Conservation (phyloP, 2,113 vertebrate genomes). For the Bucco capensis region DNA sequence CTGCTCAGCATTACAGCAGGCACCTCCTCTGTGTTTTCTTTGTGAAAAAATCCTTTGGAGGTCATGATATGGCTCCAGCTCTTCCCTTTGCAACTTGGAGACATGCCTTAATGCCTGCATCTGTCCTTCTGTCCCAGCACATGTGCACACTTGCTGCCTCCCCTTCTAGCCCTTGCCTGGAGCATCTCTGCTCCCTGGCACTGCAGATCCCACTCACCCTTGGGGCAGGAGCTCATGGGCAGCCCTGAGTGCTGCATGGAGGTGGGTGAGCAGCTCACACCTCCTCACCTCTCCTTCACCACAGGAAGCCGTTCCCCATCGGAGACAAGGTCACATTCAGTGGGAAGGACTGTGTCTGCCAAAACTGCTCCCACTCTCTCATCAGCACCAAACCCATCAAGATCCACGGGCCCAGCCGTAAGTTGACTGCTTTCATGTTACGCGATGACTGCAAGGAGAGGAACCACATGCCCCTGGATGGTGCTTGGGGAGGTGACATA, state of each 20-base stretch:
- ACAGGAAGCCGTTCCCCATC: slow-evolving; percentile 95
- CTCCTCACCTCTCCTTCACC: not conserved
- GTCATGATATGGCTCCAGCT: not conserved
- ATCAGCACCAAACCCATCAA: slow-evolving; percentile 92
- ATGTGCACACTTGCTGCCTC: accelerated
- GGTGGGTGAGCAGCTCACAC: not conserved
- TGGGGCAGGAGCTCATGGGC: not conserved
- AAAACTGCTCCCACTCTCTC: slow-evolving; percentile 90
- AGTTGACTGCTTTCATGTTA: slow-evolving; percentile 54
- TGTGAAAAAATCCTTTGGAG: not conserved
- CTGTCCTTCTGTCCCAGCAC: not conserved
- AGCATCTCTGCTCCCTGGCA: not conserved
- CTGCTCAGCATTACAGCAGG: accelerated
- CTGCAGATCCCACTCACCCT: accelerated
- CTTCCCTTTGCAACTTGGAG: not conserved
- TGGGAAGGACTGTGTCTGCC: slow-evolving; percentile 96
- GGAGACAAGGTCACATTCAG: slow-evolving; percentile 98
- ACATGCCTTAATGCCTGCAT: not conserved
- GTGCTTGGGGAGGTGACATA: accelerated
- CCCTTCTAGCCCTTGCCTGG: not conserved
- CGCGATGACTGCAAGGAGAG: accelerated
- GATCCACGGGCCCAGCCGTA: slow-evolving; percentile 96
- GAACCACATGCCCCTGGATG: accelerated
- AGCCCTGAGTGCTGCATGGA: not conserved
- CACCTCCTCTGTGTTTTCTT: not conserved